A percentile compares a stretch with the other conserved stretches of the same genome.
Conservation (phyloP, 2,113 vertebrate genomes). For the Notothenia coriiceps region DNA sequence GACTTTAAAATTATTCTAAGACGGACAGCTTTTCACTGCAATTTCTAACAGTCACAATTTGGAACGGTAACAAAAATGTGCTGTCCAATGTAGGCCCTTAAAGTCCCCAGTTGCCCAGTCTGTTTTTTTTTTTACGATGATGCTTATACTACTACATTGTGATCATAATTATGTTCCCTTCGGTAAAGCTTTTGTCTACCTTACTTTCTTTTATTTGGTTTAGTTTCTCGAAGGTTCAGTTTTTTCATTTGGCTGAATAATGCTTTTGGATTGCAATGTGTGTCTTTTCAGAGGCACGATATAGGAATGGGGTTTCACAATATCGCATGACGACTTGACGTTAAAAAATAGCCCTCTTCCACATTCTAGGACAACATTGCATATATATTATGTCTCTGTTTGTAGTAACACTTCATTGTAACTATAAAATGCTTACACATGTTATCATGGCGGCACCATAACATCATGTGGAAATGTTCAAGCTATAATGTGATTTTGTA, state of each 20-base stretch:
- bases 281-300: background rate
- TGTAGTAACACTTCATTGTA: conserved; percentile 38
- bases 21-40: no score
- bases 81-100: no score
- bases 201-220: background rate
- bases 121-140: no score
- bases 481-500: conserved; percentile 9
- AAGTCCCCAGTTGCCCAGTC: background rate
- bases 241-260: background rate
- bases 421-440: conserved; percentile 31
- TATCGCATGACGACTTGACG: background rate
- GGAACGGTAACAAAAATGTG: background rate
- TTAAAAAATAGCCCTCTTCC: conserved; percentile 34
- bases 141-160: background rate
- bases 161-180: background rate
- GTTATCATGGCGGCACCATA: conserved; percentile 16
- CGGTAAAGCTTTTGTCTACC: background rate
- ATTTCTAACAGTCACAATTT: background rate
- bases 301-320: background rate
- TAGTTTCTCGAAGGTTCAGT: background rate
- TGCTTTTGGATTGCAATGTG: background rate
- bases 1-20: background rate
- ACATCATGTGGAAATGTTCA: conserved; percentile 12
- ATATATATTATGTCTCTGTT: conserved; percentile 29
- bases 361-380: conserved; percentile 14